A percentile compares a stretch with the other conserved stretches of the same genome.
Conservation (phyloP, 2,797 vertebrate genomes). For the Gastrophryne carolinensis region DNA sequence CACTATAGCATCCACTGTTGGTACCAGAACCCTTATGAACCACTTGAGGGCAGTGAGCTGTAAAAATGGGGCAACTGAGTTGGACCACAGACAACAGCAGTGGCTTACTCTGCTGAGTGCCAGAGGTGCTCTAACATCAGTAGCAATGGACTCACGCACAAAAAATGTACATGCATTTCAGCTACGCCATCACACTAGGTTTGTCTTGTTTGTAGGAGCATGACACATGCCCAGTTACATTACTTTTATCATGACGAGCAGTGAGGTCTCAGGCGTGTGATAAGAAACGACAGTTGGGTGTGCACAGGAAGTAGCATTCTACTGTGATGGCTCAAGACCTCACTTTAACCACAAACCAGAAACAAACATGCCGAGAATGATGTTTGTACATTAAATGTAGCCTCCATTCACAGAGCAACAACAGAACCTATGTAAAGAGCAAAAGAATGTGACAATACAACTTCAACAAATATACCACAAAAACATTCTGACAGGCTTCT, state of each 20-base stretch:
- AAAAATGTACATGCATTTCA: no score
- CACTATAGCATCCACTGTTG: no score
- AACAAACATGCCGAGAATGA: background rate
- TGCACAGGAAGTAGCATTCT: constrained; percentile 33
- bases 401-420: background rate
- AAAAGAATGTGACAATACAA: background rate
- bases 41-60: no score
- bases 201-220: background rate
- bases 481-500: no score
- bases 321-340: background rate
- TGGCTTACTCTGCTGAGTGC: no score
- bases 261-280: background rate
- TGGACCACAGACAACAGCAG: no score
- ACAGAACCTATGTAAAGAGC: background rate
- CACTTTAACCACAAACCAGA: background rate
- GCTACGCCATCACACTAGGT: background rate
- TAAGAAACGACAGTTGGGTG: constrained; percentile 30
- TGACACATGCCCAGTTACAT: background rate
- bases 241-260: constrained; percentile 28
- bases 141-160: no score
- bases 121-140: no score
- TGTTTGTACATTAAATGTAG: background rate
- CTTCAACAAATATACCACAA: no score
- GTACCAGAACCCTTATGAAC: no score
- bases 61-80: no score